Conservation (phyloP, 1,140 invertebrate species). For the Aphidius ervi region DNA sequence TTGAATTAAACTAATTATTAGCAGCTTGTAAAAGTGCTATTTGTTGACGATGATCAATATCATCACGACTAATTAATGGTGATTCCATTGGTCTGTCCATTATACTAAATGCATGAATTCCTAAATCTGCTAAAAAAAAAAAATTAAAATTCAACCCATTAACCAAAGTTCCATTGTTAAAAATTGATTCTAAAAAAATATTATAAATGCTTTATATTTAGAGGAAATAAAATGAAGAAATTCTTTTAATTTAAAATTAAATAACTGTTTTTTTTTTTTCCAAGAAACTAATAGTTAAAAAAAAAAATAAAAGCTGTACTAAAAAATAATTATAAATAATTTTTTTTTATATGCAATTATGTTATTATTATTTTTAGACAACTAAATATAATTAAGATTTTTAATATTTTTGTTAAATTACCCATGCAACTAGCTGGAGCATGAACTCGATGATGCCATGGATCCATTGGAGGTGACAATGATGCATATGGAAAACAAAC, state of each 20-base stretch:
- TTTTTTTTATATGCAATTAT: no score
- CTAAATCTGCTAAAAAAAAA: conserved; percentile 47
- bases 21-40: conserved; percentile 55
- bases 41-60: conserved; percentile 59
- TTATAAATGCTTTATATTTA: no score
- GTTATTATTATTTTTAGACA: no score
- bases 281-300: neutral
- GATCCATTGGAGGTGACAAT: conserved; percentile 60
- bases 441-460: conserved; percentile 43
- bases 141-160: conserved; percentile 2
- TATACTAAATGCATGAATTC: conserved; percentile 49
- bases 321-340: neutral
- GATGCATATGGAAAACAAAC: conserved; percentile 90
- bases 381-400: neutral
- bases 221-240: neutral
- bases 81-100: conserved; percentile 46
- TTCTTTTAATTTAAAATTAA: neutral
- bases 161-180: no score
- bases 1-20: conserved; percentile 45
- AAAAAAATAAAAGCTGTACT: neutral
- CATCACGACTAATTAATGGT: conserved; percentile 52
- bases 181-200: no score
- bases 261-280: neutral
- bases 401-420: neutral
- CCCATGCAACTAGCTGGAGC: conserved; percentile 16